Evolutionary conservation across 1,140 invertebrate genomes (phyloP).

Genomic region (Tetranychus urticae): DNA sequence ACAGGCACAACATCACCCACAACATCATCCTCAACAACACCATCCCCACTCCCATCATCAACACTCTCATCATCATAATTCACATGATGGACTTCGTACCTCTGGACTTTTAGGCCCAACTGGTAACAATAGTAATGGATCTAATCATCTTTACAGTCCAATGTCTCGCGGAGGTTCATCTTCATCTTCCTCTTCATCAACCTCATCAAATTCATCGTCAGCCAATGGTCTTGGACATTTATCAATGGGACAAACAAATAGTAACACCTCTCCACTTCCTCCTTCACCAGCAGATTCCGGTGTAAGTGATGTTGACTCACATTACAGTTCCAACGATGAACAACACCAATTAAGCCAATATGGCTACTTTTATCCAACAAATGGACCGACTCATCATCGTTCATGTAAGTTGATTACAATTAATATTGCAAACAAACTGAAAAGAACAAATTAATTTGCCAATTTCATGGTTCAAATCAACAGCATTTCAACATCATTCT

Average conservation of each 20-base stretch:
- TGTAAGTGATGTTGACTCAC: constrained; percentile 84
- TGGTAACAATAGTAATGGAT: background rate
- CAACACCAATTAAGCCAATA: constrained; percentile 6
- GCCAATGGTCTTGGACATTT: background rate
- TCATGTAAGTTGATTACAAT: background rate
- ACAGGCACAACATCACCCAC: too few species aligned
- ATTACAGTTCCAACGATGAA: constrained; percentile 60
- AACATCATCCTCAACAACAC: too few species aligned
- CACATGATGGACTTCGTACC: too few species aligned
- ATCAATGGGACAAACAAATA: background rate
- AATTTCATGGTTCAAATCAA: too few species aligned
- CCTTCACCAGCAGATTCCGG: constrained; percentile 90
- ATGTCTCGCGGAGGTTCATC: constrained; percentile 3
- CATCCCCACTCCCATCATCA: too few species aligned
- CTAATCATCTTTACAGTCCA: constrained; percentile 4
- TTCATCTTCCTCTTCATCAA: background rate
- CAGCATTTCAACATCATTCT: too few species aligned
- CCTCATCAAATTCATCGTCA: background rate
- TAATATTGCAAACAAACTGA: too few species aligned
- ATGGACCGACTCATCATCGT: background rate
- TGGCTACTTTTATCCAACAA: constrained; percentile 3
- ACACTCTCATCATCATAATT: too few species aligned
- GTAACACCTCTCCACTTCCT: constrained; percentile 42
- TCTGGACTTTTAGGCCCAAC: too few species aligned
- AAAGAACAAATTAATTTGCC: too few species aligned